phyloP scores from a whole-genome alignment of 1,140 invertebrate genomes.

The Cyphomyrmex costatus region DNA sequence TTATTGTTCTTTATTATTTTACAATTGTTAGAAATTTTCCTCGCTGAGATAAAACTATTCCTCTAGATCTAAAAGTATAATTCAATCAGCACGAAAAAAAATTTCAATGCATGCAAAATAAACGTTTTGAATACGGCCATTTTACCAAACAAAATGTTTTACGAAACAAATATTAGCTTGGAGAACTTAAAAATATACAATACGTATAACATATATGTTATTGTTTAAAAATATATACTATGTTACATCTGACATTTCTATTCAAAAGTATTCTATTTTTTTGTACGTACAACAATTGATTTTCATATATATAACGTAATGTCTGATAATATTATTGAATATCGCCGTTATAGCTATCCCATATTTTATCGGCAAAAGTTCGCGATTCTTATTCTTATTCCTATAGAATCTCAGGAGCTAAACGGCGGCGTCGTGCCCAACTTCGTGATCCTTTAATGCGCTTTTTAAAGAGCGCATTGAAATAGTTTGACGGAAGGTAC shows the following conservation, averaged over 20 bases:
- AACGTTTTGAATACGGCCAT: background rate
- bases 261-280: background rate
- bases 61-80: no score
- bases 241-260: background rate
- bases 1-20: no score
- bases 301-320: background rate
- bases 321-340: slow-evolving; percentile 10
- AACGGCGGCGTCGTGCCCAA: slow-evolving; percentile 3
- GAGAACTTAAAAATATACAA: background rate
- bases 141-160: background rate
- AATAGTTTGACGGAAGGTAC: slow-evolving; percentile 53
- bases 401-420: slow-evolving; percentile 29
- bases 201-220: background rate
- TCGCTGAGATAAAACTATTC: no score
- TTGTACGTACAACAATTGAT: background rate
- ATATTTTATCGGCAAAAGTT: slow-evolving; percentile 14
- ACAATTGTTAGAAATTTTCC: no score
- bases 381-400: slow-evolving; percentile 38
- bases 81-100: no score
- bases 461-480: slow-evolving; percentile 59
- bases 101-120: no score
- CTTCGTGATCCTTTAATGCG: slow-evolving; percentile 57
- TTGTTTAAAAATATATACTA: background rate
- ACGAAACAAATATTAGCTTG: background rate
- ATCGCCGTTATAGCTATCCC: background rate